Conservation (phyloP, 2,797 vertebrate species). For the Pampus argenteus region DNA sequence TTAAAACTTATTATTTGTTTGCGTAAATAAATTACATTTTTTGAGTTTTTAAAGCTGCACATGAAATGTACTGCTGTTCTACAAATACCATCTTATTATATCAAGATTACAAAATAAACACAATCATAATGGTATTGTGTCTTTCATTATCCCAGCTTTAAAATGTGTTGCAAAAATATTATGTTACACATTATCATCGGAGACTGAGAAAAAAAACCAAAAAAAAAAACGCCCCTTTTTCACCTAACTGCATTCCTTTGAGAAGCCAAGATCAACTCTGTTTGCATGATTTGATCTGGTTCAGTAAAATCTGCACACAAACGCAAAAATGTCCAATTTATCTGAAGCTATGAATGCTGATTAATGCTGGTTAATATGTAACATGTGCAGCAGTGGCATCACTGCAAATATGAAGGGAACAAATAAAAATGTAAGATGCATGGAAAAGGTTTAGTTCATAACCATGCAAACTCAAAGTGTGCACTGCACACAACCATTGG, state of each 20-base stretch:
- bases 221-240: not conserved
- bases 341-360: conserved; percentile 22
- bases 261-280: conserved; percentile 50
- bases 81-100: conserved; percentile 14
- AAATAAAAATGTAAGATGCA: not conserved
- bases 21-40: conserved; percentile 7
- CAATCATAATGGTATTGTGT: conserved; percentile 14
- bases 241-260: conserved; percentile 17
- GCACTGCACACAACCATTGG: not conserved
- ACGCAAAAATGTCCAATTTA: conserved; percentile 13
- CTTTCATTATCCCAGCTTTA: conserved; percentile 40
- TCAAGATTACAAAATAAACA: conserved; percentile 16
- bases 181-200: conserved; percentile 31
- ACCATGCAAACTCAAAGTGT: not conserved
- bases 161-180: conserved; percentile 40
- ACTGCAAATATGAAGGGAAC: conserved; percentile 1
- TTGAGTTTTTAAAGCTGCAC: not conserved
- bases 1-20: conserved; percentile 15
- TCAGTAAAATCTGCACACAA: conserved; percentile 18
- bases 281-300: conserved; percentile 22
- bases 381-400: conserved; percentile 8
- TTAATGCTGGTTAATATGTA: conserved; percentile 26
- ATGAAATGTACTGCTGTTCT: conserved; percentile 34
- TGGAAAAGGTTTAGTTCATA: not conserved
- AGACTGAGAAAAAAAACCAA: conserved; percentile 1